Evolutionary conservation across 1,140 invertebrate genomes (phyloP), one percentile per base, ranked within the genome.

Genomic region (Eumeta japonica): DNA sequence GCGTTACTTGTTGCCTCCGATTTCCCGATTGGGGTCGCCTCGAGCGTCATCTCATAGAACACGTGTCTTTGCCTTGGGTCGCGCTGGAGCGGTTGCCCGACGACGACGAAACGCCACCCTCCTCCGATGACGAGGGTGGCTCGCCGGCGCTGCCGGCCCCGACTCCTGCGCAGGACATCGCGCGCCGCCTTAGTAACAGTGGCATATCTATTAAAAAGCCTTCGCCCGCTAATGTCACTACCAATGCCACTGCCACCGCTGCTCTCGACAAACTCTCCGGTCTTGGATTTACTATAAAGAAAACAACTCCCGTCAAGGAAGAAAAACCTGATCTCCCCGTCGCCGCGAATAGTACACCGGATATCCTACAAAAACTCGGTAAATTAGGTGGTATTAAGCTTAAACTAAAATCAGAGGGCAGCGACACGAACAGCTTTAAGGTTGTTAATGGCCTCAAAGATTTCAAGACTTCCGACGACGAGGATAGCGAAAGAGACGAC

Each of bases 251-350:
- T 15, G 43, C 50, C 1, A 17, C 39, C 9, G 50, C 61, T 3
- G 62, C 66, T 1, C 39, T 74, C 16, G 55, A 45, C 39, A 74
- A 70, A 54, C 50, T 74, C 16, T 64, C 56, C 41, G 63, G 65
- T 12, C 49, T 74, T 39, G 68, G 64, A 7, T 71, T 74, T 39
- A 73, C 66, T 3, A 71, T 74, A 5, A 74, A 71, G 34, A 71
- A 68, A 36, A 62, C 39, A 15, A 59, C 58, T 3, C 48, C 58
- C 14, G 54, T 73, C 14, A 43, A 43, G 29, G 20, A 43, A 32
- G 41, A 43, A 35, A 73, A 73, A 41, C 59, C 55, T 33, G 65
- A 73, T 46, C 41, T 50, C 1, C 50, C 51, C 15, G 3, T 35
- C 16, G 44, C 45, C 24, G 45, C 38, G 24, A 52, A n/a, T n/a